These are phyloP conservation scores for Damaliscus lunatus DNA, from an alignment of 2,113 vertebrate species.

Conservation along the genomic window DNA sequence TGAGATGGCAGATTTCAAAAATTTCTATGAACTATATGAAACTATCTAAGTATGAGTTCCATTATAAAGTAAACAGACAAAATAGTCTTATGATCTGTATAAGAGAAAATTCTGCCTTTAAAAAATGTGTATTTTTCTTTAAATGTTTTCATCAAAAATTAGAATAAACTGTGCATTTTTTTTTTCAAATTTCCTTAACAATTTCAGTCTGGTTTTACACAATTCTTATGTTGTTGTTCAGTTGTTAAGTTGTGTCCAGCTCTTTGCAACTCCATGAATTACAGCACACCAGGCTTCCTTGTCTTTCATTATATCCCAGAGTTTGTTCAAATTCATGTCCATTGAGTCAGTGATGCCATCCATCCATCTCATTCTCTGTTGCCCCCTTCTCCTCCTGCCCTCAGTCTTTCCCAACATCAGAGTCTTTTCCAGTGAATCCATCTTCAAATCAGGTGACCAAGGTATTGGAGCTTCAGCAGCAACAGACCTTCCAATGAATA, in stretches of 20 bases:
- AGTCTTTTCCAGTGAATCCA: neutral
- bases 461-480: neutral
- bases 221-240: neutral
- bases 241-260: neutral
- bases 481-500: neutral
- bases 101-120: neutral
- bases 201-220: neutral
- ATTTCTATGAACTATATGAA: neutral
- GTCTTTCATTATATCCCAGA: neutral
- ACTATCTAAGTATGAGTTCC: neutral
- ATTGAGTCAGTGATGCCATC: neutral
- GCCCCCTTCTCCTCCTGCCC: neutral
- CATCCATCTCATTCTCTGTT: neutral
- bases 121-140: neutral
- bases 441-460: neutral
- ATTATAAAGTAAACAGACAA: neutral
- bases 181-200: neutral
- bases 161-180: neutral
- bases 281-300: neutral
- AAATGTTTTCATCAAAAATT: neutral
- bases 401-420: neutral
- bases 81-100: neutral
- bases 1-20: neutral
- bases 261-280: neutral
- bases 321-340: neutral